phyloP scores from a whole-genome alignment of 2,113 vertebrate species.

The Rattus rattus region DNA sequence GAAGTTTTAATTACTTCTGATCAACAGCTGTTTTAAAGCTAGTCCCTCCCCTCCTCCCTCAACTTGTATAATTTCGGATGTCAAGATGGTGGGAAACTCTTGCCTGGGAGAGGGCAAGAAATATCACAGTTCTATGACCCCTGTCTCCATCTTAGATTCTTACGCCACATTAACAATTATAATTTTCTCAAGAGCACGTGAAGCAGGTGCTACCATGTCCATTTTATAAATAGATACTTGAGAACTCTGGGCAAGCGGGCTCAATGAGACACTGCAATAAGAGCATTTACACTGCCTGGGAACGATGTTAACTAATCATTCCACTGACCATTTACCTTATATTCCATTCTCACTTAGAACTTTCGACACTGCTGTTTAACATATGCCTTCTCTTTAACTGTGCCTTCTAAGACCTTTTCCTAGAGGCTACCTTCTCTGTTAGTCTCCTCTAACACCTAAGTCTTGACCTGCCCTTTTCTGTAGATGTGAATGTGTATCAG shows the following conservation, averaged over 20 bases:
- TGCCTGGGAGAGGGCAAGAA: not conserved
- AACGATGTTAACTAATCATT: not conserved
- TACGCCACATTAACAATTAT: not conserved
- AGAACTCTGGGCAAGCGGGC: not conserved
- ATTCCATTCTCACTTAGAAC: not conserved
- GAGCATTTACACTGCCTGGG: not conserved
- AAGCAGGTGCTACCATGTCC: not conserved
- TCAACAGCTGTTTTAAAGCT: slow-evolving; percentile 4
- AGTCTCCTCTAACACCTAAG: not conserved
- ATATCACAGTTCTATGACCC: not conserved
- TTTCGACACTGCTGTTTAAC: not conserved
- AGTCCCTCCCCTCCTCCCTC: not conserved
- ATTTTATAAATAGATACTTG: not conserved
- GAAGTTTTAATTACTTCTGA: slow-evolving; percentile 10
- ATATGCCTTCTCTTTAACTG: not conserved
- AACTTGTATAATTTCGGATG: not conserved
- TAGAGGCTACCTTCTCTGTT: not conserved
- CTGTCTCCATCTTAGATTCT: not conserved
- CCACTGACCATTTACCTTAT: not conserved
- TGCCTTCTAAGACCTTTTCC: not conserved
- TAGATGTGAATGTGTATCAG: not conserved
- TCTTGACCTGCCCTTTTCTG: not conserved
- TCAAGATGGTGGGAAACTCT: not conserved
- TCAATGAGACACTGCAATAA: not conserved
- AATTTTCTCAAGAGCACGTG: not conserved